phyloP scores from a whole-genome alignment of 2,888 invertebrate species.

The Drosophila hamatofila region DNA sequence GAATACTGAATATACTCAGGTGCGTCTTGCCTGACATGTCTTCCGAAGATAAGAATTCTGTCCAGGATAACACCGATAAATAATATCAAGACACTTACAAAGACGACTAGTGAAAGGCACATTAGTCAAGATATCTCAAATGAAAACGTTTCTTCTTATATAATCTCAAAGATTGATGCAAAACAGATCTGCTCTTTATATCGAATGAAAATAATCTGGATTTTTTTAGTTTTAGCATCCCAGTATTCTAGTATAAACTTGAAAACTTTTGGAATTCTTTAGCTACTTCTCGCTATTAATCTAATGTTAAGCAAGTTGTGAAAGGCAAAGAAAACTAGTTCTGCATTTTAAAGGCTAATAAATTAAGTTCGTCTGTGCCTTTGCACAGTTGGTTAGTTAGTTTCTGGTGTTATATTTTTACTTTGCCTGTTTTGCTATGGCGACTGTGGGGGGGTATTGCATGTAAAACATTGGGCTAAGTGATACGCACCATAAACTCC shows the following conservation, averaged over 20 bases:
- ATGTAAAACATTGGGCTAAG: slow-evolving; percentile 74
- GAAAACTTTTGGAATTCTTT: background rate
- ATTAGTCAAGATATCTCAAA: too few species aligned
- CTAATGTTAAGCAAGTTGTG: slow-evolving; percentile 3
- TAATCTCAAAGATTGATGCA: too few species aligned
- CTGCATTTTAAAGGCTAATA: slow-evolving; percentile 10
- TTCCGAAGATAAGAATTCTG: too few species aligned
- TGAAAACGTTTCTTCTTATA: too few species aligned
- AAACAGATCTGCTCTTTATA: too few species aligned
- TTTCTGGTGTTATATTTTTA: slow-evolving; percentile 6
- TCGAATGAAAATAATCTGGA: too few species aligned
- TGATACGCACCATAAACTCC: slow-evolving; percentile 79
- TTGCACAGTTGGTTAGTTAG: slow-evolving; percentile 28
- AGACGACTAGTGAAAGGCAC: background rate
- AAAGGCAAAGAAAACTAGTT: background rate
- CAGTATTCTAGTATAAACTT: background rate
- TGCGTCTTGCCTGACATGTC: too few species aligned
- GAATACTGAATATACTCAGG: too few species aligned
- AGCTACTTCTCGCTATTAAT: slow-evolving; percentile 6
- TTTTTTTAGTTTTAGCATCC: too few species aligned
- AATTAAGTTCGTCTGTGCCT: slow-evolving; percentile 10
- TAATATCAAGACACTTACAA: too few species aligned
- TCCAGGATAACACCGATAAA: too few species aligned
- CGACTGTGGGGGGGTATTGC: slow-evolving; percentile 44
- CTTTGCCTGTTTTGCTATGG: slow-evolving; percentile 15